Base-by-base conservation (phyloP, 2,797 vertebrate species). In the Harpagifer antarcticus region DNA sequence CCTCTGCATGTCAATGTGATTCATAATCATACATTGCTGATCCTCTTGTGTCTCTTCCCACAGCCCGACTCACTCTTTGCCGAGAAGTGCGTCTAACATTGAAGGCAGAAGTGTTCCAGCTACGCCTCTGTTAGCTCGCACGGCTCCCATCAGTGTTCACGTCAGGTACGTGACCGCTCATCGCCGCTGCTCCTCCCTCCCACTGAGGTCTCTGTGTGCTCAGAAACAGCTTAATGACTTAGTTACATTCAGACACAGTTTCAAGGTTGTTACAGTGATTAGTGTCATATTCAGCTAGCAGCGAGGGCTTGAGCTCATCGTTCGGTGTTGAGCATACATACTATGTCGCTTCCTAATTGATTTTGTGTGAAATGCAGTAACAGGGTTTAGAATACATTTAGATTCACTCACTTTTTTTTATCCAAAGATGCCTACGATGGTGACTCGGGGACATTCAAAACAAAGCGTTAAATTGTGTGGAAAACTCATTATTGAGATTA, bases 61-160 rank as follows among this genome's bases (percentile, higher is more conserved):
- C 88, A 97, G 96, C 91, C 97, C 96, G 13, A 96, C 93, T 40
- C 94, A 96, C 86, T 97, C 96, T 43, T 94, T 97, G 48, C 96
- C 96, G n/a, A 95, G 96, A 91, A 97, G 96, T 89, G 92, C 94
- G 57, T 96, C 96, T 68, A 96, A 96, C 68, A 91, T 96, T 66
- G 96, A 97, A 91, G 96, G 96, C 8, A 95, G 96, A 91, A 97
- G 97, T 74, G 96, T 97, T 80, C 96, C 96, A 43, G 97, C 96
- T 12, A 97, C 96, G 5, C 97, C 97, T 3, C 92, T 96, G 27
- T 84, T 97, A 88, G 94, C 96, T 52, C 94, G 96, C 60, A 96
- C 94, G 3, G 80, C 94, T 69, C 93, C 93, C 11, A 90, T 94
- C 83, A 93, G 93, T 33, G 92, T 94, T 79, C 94, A 95, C 12